phyloP scores from a whole-genome alignment of 2,113 vertebrate species.

The Festucalex cinctus region DNA sequence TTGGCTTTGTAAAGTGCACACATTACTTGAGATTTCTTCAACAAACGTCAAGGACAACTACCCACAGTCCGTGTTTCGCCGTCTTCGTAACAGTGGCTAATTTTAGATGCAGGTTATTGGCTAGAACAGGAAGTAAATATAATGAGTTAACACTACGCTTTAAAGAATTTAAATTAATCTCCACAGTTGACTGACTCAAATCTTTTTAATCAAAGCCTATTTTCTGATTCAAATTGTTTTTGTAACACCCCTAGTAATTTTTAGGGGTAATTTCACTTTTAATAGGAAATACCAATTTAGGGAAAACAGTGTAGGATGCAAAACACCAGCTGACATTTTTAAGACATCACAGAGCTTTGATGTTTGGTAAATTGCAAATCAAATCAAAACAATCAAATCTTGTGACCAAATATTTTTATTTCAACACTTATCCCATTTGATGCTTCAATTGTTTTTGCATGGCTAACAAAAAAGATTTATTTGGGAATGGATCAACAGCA shows the following conservation, averaged over 20 bases:
- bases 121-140: no score
- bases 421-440: not conserved
- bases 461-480: slow-evolving; percentile 17
- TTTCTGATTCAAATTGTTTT: no score
- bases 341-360: not conserved
- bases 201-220: no score
- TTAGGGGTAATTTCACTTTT: not conserved
- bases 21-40: no score
- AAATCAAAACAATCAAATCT: not conserved
- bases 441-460: slow-evolving; percentile 4
- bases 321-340: not conserved
- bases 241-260: not conserved
- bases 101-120: no score
- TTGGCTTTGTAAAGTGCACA: no score
- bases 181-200: no score
- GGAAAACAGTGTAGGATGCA: not conserved
- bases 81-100: no score
- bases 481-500: not conserved
- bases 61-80: no score
- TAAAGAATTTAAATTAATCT: no score
- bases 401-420: not conserved
- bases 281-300: not conserved
- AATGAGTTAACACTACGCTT: no score
- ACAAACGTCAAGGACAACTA: no score
- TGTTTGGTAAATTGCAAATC: not conserved